Evolutionary conservation across 2,797 vertebrate species (phyloP).

Genomic region (Semotilus atromaculatus): DNA sequence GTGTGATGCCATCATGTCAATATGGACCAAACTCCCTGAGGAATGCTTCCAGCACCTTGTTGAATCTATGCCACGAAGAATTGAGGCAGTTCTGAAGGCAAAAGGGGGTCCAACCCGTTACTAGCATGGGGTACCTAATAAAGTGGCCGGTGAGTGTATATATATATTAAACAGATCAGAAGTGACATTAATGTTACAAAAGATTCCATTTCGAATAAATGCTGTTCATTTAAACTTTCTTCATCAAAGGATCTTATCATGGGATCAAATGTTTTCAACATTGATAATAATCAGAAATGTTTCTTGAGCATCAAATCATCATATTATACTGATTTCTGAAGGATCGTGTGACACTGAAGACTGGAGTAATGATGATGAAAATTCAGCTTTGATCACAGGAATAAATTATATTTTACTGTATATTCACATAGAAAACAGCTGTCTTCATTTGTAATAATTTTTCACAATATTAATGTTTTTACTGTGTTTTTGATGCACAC

Average conservation of each 20-base stretch:
- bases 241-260: not conserved
- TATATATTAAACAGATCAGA: not conserved
- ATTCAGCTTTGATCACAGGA: not conserved
- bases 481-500: too few species aligned
- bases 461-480: too few species aligned
- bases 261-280: not conserved
- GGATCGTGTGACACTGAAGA: not conserved
- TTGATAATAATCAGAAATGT: not conserved
- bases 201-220: not conserved
- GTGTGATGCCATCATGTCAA: too few species aligned
- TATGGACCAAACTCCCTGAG: too few species aligned
- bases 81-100: too few species aligned
- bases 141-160: too few species aligned
- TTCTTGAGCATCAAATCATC: not conserved
- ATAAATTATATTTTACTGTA: not conserved
- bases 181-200: not conserved
- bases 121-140: too few species aligned
- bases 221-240: not conserved
- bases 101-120: too few species aligned
- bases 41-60: too few species aligned
- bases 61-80: too few species aligned
- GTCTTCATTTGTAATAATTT: too few species aligned
- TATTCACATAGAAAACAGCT: not conserved
- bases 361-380: not conserved
- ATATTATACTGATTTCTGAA: not conserved